Percentiles rank a stretch among this genome's conserved stretches.
Evolutionary conservation across 2,113 vertebrate species (phyloP).

Genomic region (Pelecanoides urinatrix): DNA sequence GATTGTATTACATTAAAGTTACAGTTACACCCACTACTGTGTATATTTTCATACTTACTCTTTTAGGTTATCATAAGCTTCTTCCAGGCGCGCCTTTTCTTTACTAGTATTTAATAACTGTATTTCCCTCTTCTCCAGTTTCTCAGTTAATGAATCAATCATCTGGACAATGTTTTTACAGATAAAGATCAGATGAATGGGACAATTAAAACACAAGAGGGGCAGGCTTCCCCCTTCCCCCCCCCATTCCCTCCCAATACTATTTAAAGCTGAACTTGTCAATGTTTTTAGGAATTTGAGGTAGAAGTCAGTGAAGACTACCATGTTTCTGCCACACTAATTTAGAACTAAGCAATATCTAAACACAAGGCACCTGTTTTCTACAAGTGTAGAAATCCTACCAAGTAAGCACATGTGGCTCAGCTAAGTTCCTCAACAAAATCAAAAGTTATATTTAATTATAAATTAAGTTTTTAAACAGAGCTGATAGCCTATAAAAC

Average conservation of each 20-base stretch:
- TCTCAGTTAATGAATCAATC: conserved; percentile 86
- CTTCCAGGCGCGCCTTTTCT: conserved; percentile 93
- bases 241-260: background rate
- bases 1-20: background rate
- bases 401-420: background rate
- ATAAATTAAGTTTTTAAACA: background rate
- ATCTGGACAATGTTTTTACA: conserved; percentile 74
- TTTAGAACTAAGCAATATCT: background rate
- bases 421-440: background rate
- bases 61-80: conserved; percentile 94
- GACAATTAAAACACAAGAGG: background rate
- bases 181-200: conserved; percentile 21
- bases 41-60: conserved; percentile 84
- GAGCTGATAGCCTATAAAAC: background rate
- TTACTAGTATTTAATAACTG: conserved; percentile 92
- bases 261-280: background rate
- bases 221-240: background rate
- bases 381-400: background rate
- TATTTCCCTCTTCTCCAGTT: conserved; percentile 91
- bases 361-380: background rate
- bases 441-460: background rate
- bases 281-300: background rate
- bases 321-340: background rate
- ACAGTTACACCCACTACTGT: background rate
- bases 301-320: background rate